Evolutionary conservation across 2,113 vertebrate species (phyloP).

Genomic region (human (Homo sapiens)): DNA sequence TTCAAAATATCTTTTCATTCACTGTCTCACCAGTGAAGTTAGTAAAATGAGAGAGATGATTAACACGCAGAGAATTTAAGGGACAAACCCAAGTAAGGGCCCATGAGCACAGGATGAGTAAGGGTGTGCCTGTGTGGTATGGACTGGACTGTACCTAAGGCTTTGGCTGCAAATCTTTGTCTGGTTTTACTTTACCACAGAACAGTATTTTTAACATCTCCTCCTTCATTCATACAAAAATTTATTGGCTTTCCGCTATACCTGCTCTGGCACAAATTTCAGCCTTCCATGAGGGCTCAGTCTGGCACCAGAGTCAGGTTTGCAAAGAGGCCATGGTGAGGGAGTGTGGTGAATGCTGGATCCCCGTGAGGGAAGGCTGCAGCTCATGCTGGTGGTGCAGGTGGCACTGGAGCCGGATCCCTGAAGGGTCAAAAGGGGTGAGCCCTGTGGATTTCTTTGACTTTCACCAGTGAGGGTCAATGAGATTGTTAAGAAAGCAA

Average conservation of each 20-base stretch:
- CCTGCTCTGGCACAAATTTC: neutral
- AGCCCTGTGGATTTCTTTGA: neutral
- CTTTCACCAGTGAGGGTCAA: neutral
- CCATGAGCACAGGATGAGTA: accelerated
- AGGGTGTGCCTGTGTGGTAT: accelerated
- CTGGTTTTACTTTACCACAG: neutral
- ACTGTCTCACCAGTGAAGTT: neutral
- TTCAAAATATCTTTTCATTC: neutral
- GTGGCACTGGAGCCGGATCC: neutral
- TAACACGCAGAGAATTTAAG: neutral
- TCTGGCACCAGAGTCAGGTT: neutral
- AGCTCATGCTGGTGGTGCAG: neutral
- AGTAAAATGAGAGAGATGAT: neutral
- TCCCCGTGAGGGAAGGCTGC: no score
- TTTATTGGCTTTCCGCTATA: neutral
- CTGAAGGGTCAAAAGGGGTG: neutral
- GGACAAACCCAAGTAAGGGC: no score
- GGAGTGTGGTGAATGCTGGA: accelerated
- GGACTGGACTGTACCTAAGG: no score
- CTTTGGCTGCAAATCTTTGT: neutral
- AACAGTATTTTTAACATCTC: neutral
- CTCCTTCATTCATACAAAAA: neutral
- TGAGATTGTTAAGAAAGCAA: neutral
- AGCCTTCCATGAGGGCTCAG: neutral
- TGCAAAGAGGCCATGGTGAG: neutral